These are phyloP conservation scores for Craniophora ligustri DNA, from an alignment of 2,888 invertebrate genomes.

Conservation along the genomic window DNA sequence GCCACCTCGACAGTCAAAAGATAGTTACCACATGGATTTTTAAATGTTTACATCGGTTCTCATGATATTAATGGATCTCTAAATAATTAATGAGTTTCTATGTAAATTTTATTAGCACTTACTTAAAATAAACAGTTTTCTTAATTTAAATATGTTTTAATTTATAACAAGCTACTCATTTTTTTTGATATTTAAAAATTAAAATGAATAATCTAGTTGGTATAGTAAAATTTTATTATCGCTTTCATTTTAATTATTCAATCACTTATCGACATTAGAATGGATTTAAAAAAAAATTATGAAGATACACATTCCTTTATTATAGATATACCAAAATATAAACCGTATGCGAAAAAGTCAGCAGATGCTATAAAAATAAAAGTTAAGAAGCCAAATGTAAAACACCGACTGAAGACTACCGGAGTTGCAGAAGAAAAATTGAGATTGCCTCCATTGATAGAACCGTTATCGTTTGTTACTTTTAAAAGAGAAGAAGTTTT, in stretches of 20 bases:
- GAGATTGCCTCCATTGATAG: slow-evolving; percentile 55
- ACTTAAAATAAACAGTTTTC: neutral
- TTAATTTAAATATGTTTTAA: neutral
- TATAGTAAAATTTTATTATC: slow-evolving; percentile 17
- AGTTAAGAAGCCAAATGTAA: slow-evolving; percentile 30
- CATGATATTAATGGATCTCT: neutral
- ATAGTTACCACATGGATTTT: neutral
- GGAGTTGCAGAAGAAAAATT: slow-evolving; percentile 53
- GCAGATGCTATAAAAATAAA: slow-evolving; percentile 36
- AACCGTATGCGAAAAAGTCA: slow-evolving; percentile 42
- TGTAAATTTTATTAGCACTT: neutral
- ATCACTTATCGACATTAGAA: neutral
- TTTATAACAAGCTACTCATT: no score
- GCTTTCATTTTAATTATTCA: no score
- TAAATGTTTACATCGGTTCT: slow-evolving; percentile 51
- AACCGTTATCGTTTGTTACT: slow-evolving; percentile 56
- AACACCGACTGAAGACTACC: slow-evolving; percentile 47
- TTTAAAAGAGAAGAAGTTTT: slow-evolving; percentile 66
- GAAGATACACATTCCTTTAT: slow-evolving; percentile 58
- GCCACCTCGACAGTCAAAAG: slow-evolving; percentile 51
- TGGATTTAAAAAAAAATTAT: slow-evolving; percentile 47
- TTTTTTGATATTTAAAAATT: no score
- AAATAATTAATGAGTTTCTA: neutral
- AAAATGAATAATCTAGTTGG: slow-evolving; percentile 58
- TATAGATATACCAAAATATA: slow-evolving; percentile 62